These are phyloP conservation scores for Amiota communis DNA, from an alignment of 2,888 invertebrate species.

Conservation along the genomic window DNA sequence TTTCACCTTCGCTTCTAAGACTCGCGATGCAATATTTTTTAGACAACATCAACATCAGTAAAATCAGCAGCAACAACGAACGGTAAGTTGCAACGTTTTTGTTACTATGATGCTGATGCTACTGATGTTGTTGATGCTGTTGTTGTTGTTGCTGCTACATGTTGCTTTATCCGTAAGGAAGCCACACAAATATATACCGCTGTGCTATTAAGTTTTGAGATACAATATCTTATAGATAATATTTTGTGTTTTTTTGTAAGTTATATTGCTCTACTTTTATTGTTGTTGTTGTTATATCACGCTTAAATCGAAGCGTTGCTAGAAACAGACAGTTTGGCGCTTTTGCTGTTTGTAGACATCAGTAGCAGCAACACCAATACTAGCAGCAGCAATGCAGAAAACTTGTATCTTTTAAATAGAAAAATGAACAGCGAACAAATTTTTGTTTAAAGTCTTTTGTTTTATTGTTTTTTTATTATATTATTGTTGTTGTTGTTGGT, in stretches of 20 bases:
- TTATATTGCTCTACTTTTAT: slow-evolving; percentile 50
- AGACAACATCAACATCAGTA: slow-evolving; percentile 11
- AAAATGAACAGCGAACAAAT: not conserved
- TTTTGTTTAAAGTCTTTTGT: slow-evolving; percentile 13
- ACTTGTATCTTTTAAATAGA: not conserved
- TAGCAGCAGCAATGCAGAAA: slow-evolving; percentile 34
- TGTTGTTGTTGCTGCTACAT: slow-evolving; percentile 29
- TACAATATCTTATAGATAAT: slow-evolving; percentile 60
- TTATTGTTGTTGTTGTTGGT: slow-evolving; percentile 4
- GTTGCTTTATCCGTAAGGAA: slow-evolving; percentile 49
- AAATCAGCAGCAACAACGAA: slow-evolving; percentile 37
- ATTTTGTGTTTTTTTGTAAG: slow-evolving; percentile 44
- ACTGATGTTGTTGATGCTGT: slow-evolving; percentile 18
- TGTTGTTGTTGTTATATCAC: slow-evolving; percentile 51
- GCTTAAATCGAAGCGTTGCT: slow-evolving; percentile 64
- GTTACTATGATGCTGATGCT: slow-evolving; percentile 42
- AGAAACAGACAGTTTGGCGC: slow-evolving; percentile 60
- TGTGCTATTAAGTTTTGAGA: slow-evolving; percentile 41
- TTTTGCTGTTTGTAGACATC: slow-evolving; percentile 41
- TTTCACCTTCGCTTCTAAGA: slow-evolving; percentile 8
- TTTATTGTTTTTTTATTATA: not conserved
- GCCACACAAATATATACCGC: slow-evolving; percentile 61
- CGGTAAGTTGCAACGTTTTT: too few relatives aligned
- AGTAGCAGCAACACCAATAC: not conserved
- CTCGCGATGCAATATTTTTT: not conserved